These are phyloP conservation scores for Euzophera pinguis DNA, from an alignment of 2,888 invertebrate species.

Conservation along the genomic window DNA sequence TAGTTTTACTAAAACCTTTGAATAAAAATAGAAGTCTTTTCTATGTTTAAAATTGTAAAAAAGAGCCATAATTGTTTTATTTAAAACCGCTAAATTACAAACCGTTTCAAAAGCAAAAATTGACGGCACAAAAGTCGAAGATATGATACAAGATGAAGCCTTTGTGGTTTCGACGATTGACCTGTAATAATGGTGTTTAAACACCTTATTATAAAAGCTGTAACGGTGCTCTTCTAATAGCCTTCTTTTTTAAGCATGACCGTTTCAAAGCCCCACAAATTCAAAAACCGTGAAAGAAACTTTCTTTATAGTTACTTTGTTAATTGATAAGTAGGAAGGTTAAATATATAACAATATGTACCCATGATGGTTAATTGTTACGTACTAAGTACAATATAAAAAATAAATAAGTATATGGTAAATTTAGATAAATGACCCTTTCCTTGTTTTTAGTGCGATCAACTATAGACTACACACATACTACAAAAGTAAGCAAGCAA, in stretches of 20 bases:
- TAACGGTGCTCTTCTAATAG: conserved; percentile 67
- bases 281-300: conserved; percentile 47
- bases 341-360: no score
- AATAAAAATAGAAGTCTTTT: not conserved
- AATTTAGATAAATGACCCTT: no score
- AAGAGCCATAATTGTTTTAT: conserved; percentile 32
- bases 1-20: not conserved
- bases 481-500: no score
- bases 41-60: not conserved
- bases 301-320: conserved; percentile 15
- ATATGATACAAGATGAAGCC: conserved; percentile 56
- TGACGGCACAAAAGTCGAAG: conserved; percentile 66
- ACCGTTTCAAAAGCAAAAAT: conserved; percentile 48
- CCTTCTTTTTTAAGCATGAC: conserved; percentile 49
- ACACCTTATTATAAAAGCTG: conserved; percentile 54
- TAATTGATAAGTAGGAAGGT: no score
- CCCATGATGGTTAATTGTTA: not conserved
- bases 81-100: conserved; percentile 54
- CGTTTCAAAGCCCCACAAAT: conserved; percentile 39
- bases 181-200: conserved; percentile 73
- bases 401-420: no score
- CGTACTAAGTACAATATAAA: no score
- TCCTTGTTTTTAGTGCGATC: no score
- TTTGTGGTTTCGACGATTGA: conserved; percentile 73
- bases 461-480: no score